Evolutionary conservation across 2,113 vertebrate genomes (phyloP), one percentile per base, ranked within the genome.

Genomic region (Siphamia tubifer): DNA sequence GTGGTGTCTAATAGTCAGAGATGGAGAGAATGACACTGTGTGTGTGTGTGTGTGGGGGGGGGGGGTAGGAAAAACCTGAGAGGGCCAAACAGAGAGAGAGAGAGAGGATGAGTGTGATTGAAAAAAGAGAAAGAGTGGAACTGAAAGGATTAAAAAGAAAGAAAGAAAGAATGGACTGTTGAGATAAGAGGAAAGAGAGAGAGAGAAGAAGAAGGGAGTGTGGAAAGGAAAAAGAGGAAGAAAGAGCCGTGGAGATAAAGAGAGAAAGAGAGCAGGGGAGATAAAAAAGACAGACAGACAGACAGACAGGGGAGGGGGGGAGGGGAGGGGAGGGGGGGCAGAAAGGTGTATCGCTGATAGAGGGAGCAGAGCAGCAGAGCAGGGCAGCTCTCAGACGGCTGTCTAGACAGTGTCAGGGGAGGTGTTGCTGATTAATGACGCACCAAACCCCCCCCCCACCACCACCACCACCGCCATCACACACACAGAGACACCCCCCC

Each of bases 401-500:
- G 87, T 89, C 88, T 91, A 90, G 90, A 89, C 84, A 70, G 86
- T 89, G 87, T 89, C 86, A 87, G 78, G 84, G 83, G 85, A 87
- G 87, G 86, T 80, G 83, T 78, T 89, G 85, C 83, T 89, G 90
- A 89, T 90, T 89, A 87, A 85, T 87, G 87, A 89, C 67, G 81
- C 84, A 79, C 84, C 74, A 81, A 77, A 79, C 61, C 38, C 69
- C 74, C 73, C 56, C 51, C 43, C 24, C 20, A 39, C 73, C 56
- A 45, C 43, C 24, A 16, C 47, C 1, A 15, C 39, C 52, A 52
- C 65, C 24, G 68, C 44, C 47, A 28, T n/a, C 52, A 45, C 42
- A 45, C 52, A 39, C 24, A 7, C 43, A 36, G 15, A 13, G 11
- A 44, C 47, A 43, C 35, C 28, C 36, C 19, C 31, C 28, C 21